Evolutionary conservation across 1,140 invertebrate species (phyloP).

Genomic region (Aricia agestis): DNA sequence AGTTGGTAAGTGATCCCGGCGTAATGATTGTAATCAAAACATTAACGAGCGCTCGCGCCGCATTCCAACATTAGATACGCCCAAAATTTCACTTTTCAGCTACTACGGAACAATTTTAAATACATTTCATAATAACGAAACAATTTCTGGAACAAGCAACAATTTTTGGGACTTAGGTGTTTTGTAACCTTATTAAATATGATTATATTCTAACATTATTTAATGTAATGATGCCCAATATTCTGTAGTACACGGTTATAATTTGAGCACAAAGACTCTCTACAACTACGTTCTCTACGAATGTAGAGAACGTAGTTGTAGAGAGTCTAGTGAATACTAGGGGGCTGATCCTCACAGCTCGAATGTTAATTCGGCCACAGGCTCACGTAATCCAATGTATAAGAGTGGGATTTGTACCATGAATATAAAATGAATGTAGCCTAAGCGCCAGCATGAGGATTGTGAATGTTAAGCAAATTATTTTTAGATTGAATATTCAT

Average conservation of each 20-base stretch:
- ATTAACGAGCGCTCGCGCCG: conserved; percentile 35
- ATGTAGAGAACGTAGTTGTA: too few relatives aligned
- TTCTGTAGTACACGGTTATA: too few relatives aligned
- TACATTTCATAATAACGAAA: neutral
- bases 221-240: too few relatives aligned
- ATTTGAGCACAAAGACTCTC: too few relatives aligned
- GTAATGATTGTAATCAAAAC: conserved; percentile 48
- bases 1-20: conserved; percentile 26
- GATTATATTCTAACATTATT: neutral
- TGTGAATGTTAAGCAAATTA: neutral
- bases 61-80: conserved; percentile 44
- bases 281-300: too few relatives aligned
- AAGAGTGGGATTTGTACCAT: neutral
- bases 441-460: neutral
- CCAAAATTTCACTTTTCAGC: conserved; percentile 36
- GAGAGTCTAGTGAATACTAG: too few relatives aligned
- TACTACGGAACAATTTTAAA: conserved; percentile 12
- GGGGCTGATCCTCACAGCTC: too few relatives aligned
- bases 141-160: neutral
- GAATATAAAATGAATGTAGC: neutral
- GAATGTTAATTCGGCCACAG: too few relatives aligned
- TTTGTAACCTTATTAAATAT: neutral
- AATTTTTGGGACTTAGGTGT: too few relatives aligned
- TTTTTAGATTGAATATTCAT: neutral
- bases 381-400: too few relatives aligned